Percentiles rank a stretch among this genome's conserved stretches.
Conservation (phyloP, 2,113 vertebrate species). For the Oenanthe oenanthe region DNA sequence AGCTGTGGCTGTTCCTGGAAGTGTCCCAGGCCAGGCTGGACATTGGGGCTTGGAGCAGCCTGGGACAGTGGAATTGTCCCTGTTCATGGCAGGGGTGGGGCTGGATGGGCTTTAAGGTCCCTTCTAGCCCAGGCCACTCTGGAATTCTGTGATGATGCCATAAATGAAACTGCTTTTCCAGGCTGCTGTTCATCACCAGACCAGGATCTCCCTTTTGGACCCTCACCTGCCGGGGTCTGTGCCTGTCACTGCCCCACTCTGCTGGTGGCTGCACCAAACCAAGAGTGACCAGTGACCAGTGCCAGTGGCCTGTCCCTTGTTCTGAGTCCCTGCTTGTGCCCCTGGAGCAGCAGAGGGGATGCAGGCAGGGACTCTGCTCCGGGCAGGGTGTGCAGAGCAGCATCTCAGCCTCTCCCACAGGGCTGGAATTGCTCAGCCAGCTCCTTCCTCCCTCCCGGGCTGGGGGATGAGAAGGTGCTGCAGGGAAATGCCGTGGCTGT, state of each 20-base stretch:
- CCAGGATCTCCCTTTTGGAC: fast-evolving
- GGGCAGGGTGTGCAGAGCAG: not conserved
- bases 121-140: not conserved
- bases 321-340: fast-evolving
- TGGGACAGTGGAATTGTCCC: not conserved
- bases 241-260: fast-evolving
- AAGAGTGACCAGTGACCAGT: fast-evolving
- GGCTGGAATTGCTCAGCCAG: not conserved
- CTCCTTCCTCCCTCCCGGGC: not conserved
- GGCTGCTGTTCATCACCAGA: not conserved
- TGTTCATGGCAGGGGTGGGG: fast-evolving
- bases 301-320: fast-evolving
- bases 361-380: fast-evolving
- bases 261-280: not conserved
- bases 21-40: not conserved
- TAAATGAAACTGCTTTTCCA: not conserved
- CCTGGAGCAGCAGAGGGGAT: fast-evolving
- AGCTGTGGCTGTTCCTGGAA: not conserved
- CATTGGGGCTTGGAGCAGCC: fast-evolving
- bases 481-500: not conserved
- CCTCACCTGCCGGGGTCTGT: fast-evolving
- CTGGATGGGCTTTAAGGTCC: not conserved
- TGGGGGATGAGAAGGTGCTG: not conserved
- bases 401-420: fast-evolving
- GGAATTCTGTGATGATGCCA: not conserved